A percentile compares a stretch with the other conserved stretches of the same genome.
Evolutionary conservation across 2,888 invertebrate species (phyloP).

Genomic region (Yponomeuta cagnagella): DNA sequence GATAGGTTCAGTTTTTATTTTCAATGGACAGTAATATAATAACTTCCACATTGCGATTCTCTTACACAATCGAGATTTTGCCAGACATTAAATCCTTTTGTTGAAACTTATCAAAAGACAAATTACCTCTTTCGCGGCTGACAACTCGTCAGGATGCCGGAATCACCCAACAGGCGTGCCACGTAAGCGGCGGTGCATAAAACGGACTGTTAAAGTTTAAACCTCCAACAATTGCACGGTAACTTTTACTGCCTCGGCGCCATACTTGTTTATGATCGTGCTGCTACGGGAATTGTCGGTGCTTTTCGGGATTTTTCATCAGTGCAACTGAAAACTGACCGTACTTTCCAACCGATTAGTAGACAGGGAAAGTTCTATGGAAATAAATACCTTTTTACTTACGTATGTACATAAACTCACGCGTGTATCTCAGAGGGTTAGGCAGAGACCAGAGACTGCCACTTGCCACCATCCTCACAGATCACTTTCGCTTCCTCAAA

Average conservation of each 20-base stretch:
- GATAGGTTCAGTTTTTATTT: no score
- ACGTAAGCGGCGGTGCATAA: neutral
- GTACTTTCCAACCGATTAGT: neutral
- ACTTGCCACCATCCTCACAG: no score
- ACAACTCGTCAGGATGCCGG: neutral
- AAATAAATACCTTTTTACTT: neutral
- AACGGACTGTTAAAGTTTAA: neutral
- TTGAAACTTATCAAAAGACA: neutral
- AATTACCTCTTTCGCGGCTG: neutral
- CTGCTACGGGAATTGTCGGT: neutral
- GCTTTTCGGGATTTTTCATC: neutral
- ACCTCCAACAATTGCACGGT: neutral
- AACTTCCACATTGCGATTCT: no score
- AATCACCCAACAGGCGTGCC: neutral
- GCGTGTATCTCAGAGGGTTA: no score
- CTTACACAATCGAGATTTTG: no score
- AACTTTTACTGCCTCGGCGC: neutral
- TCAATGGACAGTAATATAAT: no score
- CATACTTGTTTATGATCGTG: neutral
- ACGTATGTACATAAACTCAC: no score
- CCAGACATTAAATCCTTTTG: neutral
- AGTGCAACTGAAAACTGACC: neutral
- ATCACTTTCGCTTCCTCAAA: no score
- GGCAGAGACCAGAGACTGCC: no score
- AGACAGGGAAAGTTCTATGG: neutral